Evolutionary conservation across 2,888 invertebrate genomes (phyloP).

Genomic region (Tetranychus piercei): DNA sequence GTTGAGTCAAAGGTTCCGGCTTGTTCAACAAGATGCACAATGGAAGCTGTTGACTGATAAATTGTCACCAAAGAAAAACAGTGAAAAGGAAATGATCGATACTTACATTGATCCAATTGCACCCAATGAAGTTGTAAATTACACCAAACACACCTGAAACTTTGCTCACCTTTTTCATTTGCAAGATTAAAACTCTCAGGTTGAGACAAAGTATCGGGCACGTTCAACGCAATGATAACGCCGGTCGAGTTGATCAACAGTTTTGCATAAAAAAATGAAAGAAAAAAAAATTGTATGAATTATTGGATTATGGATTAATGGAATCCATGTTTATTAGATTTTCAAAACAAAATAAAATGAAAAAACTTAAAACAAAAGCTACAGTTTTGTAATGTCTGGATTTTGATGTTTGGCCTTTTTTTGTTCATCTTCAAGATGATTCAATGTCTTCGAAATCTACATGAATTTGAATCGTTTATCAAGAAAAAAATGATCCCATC

Average conservation of each 20-base stretch:
- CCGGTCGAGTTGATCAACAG: neutral
- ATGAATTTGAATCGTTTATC: neutral
- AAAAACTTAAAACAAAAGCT: too few relatives aligned
- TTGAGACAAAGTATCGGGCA: neutral
- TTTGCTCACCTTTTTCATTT: neutral
- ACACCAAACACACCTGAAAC: conserved; percentile 1
- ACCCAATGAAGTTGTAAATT: neutral
- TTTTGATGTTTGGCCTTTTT: too few relatives aligned
- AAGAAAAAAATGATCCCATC: neutral
- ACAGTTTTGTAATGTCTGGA: too few relatives aligned
- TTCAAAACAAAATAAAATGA: too few relatives aligned
- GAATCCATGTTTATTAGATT: too few relatives aligned
- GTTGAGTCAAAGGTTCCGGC: neutral
- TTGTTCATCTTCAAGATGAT: too few relatives aligned
- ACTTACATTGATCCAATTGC: neutral
- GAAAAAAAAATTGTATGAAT: too few relatives aligned
- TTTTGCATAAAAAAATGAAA: too few relatives aligned
- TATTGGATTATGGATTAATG: too few relatives aligned
- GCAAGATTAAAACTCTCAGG: neutral
- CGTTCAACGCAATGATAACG: neutral
- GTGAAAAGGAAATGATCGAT: too few relatives aligned
- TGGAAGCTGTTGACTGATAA: neutral
- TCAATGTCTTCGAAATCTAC: too few relatives aligned
- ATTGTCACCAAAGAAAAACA: neutral
- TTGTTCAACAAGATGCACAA: neutral